Percentiles rank a stretch among this genome's conserved stretches.
Conservation (phyloP, 2,113 vertebrate species). For the Cheirogaleus medius region DNA sequence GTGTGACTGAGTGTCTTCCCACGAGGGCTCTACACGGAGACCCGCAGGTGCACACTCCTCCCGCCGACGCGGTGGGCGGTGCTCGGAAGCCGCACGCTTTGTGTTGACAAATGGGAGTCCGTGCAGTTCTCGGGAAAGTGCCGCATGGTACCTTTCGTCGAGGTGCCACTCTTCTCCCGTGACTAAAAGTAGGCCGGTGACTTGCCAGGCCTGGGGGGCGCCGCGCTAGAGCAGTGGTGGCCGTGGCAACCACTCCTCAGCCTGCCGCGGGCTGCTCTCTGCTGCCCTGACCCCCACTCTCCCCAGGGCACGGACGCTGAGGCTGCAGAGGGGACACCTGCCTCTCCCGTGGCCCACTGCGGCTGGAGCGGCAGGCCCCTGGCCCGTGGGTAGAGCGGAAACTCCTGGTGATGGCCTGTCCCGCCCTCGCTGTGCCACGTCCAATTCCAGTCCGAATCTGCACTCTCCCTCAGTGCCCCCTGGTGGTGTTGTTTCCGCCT, state of each 20-base stretch:
- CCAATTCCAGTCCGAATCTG: neutral
- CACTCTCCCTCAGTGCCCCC: neutral
- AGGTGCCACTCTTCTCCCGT: neutral
- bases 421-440: neutral
- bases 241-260: neutral
- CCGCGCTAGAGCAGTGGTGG: neutral
- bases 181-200: neutral
- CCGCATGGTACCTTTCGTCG: fast-evolving
- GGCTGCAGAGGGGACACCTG: neutral
- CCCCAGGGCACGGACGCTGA: neutral
- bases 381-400: neutral
- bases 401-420: neutral
- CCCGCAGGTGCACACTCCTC: fast-evolving
- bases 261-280: neutral
- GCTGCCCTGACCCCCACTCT: neutral
- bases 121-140: neutral
- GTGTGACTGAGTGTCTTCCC: neutral
- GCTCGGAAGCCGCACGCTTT: neutral
- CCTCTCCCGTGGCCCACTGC: too few species aligned
- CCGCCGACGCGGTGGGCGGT: neutral
- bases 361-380: neutral
- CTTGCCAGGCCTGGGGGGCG: neutral
- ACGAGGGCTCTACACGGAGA: neutral
- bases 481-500: fast-evolving
- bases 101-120: neutral